phyloP scores from a whole-genome alignment of 2,113 vertebrate species.

The Leuciscus idus region DNA sequence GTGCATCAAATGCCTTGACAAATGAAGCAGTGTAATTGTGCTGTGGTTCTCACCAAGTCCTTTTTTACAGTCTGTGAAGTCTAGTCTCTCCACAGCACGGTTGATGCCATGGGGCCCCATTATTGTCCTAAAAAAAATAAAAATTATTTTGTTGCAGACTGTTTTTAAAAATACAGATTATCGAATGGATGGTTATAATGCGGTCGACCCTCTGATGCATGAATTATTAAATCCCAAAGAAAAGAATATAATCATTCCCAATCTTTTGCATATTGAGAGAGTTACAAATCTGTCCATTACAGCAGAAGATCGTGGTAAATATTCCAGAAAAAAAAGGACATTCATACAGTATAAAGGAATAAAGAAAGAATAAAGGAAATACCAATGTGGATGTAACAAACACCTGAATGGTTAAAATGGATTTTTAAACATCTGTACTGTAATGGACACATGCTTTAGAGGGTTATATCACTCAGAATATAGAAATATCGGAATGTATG shows the following conservation, averaged over 20 bases:
- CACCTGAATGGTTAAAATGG: background rate
- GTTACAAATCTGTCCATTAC: background rate
- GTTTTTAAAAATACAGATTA: slow-evolving; percentile 24
- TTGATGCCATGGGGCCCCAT: slow-evolving; percentile 86
- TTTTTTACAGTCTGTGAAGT: slow-evolving; percentile 82
- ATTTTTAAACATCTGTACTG: background rate
- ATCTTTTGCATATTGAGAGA: background rate
- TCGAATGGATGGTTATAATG: background rate
- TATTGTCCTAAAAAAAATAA: slow-evolving; percentile 76
- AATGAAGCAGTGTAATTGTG: background rate
- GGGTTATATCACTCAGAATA: background rate
- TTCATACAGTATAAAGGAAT: background rate
- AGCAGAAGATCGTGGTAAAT: background rate
- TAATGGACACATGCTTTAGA: background rate
- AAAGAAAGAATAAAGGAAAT: background rate
- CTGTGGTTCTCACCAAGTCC: slow-evolving; percentile 80
- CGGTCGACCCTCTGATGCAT: background rate
- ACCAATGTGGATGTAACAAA: background rate
- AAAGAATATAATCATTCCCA: background rate
- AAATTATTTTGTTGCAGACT: background rate
- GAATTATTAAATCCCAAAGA: background rate
- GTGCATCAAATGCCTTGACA: background rate
- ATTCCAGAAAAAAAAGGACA: background rate
- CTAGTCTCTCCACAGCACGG: slow-evolving; percentile 80
- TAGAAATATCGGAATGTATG: background rate